Conservation (phyloP, 2,797 vertebrate species). For the Paramormyrops hopkinsi region DNA sequence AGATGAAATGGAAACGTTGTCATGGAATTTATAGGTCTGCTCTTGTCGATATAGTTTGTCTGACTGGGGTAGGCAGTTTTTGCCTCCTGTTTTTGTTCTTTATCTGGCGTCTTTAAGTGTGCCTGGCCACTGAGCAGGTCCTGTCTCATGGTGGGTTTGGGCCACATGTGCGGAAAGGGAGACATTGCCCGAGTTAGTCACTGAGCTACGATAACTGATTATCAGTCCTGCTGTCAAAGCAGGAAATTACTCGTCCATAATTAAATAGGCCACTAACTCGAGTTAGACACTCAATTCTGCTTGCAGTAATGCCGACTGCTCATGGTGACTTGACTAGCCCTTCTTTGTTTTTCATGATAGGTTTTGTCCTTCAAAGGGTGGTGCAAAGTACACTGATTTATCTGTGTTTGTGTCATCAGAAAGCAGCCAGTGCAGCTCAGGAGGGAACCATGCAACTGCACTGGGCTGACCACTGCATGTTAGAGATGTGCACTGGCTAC, state of each 20-base stretch:
- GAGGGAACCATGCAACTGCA: background rate
- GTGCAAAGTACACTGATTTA: background rate
- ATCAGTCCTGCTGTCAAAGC: conserved; percentile 68
- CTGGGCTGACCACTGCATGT: background rate
- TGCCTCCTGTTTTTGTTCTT: conserved; percentile 58
- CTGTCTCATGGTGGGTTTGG: conserved; percentile 48
- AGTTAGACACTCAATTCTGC: conserved; percentile 45
- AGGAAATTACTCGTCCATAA: conserved; percentile 60
- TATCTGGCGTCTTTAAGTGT: conserved; percentile 49
- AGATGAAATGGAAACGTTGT: conserved; percentile 38
- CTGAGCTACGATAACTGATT: conserved; percentile 79
- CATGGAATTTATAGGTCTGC: conserved; percentile 41
- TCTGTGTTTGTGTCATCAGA: background rate
- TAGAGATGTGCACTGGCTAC: background rate
- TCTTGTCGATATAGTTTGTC: conserved; percentile 63
- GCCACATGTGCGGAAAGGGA: conserved; percentile 49
- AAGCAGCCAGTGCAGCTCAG: background rate
- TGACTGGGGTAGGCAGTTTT: conserved; percentile 67
- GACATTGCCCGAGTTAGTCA: conserved; percentile 67
- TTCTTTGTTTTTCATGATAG: background rate
- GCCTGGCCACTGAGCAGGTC: conserved; percentile 38
- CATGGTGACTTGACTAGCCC: conserved; percentile 6
- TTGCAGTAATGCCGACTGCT: conserved; percentile 13
- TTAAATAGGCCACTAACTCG: conserved; percentile 50
- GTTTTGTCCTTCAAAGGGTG: background rate